These are phyloP conservation scores for Cynocephalus volans DNA, from an alignment of 2,113 vertebrate genomes.

Conservation along the genomic window DNA sequence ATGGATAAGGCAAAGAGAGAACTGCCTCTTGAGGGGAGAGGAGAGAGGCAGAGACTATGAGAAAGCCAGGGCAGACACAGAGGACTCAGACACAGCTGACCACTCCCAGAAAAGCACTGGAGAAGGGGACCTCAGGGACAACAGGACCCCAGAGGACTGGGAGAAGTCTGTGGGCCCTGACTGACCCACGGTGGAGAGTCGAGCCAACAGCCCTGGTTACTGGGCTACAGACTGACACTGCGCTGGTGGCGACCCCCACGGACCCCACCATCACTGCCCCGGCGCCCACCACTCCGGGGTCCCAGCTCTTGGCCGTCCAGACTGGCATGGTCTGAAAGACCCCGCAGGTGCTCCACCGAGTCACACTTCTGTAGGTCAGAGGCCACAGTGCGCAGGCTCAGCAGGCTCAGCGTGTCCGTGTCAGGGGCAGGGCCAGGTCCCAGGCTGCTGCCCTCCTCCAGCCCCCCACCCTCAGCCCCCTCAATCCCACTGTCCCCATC, in stretches of 20 bases:
- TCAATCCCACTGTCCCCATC: constrained; percentile 86
- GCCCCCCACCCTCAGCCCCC: constrained; percentile 75
- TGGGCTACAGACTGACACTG: constrained; percentile 91
- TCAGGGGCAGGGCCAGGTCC: constrained; percentile 57
- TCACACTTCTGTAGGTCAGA: constrained; percentile 96
- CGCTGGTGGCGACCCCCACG: constrained; percentile 91
- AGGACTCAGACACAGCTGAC: background rate
- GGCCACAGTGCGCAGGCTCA: constrained; percentile 94
- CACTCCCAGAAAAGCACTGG: background rate
- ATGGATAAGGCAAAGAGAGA: constrained; percentile 52
- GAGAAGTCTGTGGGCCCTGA: background rate
- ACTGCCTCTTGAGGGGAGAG: background rate
- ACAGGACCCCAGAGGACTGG: background rate
- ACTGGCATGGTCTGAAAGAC: constrained; percentile 88
- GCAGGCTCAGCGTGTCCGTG: constrained; percentile 91
- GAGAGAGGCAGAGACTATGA: too few relatives aligned
- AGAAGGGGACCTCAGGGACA: background rate
- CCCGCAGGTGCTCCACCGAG: constrained; percentile 94
- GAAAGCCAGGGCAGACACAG: background rate
- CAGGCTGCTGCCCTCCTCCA: constrained; percentile 78
- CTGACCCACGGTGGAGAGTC: background rate
- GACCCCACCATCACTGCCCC: constrained; percentile 57
- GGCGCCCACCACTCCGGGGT: constrained; percentile 79
- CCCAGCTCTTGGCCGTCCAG: constrained; percentile 87
- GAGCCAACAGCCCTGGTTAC: background rate